Evolutionary conservation across 2,113 vertebrate species (phyloP).

Genomic region (Prochilodus magdalenae): DNA sequence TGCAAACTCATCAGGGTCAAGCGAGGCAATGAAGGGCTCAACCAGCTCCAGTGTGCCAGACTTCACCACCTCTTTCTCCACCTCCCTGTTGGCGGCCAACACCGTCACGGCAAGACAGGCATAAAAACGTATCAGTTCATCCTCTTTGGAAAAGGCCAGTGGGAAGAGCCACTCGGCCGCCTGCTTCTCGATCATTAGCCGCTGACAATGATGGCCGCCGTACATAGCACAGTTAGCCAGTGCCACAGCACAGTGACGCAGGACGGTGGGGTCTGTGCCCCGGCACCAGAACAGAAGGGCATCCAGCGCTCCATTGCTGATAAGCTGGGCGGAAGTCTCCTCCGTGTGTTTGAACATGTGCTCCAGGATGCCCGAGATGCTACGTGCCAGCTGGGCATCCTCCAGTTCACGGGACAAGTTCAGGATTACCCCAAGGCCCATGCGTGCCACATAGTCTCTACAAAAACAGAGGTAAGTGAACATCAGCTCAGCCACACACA

Average conservation of each 20-base stretch:
- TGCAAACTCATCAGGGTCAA: constrained; percentile 89
- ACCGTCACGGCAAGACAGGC: constrained; percentile 92
- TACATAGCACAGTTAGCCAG: constrained; percentile 97
- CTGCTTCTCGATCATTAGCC: constrained; percentile 93
- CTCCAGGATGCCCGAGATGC: constrained; percentile 91
- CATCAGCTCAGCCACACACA: too few relatives aligned
- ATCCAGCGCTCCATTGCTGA: constrained; percentile 89
- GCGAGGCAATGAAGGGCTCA: constrained; percentile 92
- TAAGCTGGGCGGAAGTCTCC: constrained; percentile 90
- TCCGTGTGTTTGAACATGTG: constrained; percentile 99
- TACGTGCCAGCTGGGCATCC: constrained; percentile 84
- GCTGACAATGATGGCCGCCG: constrained; percentile 89
- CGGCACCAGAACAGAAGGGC: constrained; percentile 95
- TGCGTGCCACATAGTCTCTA: constrained; percentile 91
- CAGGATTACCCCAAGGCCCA: constrained; percentile 91
- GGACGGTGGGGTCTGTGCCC: constrained; percentile 83
- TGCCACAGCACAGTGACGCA: constrained; percentile 93
- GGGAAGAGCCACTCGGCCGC: constrained; percentile 97
- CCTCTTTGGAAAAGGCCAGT: constrained; percentile 92
- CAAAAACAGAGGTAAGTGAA: not conserved
- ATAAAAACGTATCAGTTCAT: constrained; percentile 89
- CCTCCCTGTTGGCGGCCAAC: constrained; percentile 91
- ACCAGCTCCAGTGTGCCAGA: constrained; percentile 95
- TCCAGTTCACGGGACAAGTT: constrained; percentile 89
- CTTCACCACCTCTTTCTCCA: constrained; percentile 94